A percentile compares a stretch with the other conserved stretches of the same genome.
These are phyloP conservation scores for Patagioenas fasciata DNA, from an alignment of 2,113 vertebrate species.

Conservation along the genomic window DNA sequence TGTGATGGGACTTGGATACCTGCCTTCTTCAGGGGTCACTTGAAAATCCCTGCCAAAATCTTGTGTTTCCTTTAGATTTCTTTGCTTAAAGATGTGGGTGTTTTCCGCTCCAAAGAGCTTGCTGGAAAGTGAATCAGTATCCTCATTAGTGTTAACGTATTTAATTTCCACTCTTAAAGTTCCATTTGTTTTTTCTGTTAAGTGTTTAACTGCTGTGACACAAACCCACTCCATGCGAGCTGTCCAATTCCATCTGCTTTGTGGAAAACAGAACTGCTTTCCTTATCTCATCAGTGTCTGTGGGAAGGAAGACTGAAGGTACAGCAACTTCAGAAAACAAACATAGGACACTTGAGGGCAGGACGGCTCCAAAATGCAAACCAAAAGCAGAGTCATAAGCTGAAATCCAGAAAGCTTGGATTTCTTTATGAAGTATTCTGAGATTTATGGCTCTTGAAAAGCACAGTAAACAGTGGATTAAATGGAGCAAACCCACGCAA, in stretches of 20 bases:
- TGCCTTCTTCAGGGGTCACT: constrained; percentile 13
- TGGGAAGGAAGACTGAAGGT: constrained; percentile 44
- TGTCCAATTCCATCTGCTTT: not conserved
- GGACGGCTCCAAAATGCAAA: constrained; percentile 35
- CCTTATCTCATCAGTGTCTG: constrained; percentile 18
- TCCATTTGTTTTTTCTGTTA: constrained; percentile 25
- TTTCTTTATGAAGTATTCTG: not conserved
- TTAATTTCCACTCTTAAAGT: constrained; percentile 22
- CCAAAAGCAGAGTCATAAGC: not conserved
- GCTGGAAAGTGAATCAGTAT: constrained; percentile 32
- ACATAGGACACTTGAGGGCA: constrained; percentile 48
- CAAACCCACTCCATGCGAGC: not conserved
- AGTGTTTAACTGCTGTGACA: not conserved
- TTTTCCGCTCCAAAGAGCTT: constrained; percentile 18
- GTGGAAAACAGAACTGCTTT: constrained; percentile 8
- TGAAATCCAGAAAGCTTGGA: not conserved
- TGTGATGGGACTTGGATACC: constrained; percentile 29
- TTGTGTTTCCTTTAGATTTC: constrained; percentile 41
- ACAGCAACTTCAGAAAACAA: constrained; percentile 35
- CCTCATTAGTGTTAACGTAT: not conserved
- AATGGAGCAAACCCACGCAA: not conserved
- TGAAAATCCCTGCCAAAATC: constrained; percentile 45
- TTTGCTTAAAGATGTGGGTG: constrained; percentile 53
- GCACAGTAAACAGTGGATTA: not conserved
- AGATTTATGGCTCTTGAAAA: not conserved